Conservation (phyloP, 2,888 invertebrate species). For the Terebella lapidaria region DNA sequence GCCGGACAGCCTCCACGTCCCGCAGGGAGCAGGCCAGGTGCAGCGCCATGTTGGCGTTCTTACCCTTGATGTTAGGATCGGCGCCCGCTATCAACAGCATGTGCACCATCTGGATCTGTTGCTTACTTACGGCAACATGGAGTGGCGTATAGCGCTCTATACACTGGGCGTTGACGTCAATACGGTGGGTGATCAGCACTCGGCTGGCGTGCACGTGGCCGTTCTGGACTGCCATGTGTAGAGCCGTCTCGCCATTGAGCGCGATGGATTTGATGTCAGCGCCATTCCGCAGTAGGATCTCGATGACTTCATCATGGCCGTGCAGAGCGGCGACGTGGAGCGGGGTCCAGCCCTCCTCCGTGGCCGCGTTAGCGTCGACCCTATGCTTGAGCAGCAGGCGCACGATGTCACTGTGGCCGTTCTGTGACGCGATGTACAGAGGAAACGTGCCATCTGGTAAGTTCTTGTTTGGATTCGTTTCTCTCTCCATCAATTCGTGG, state of each 20-base stretch:
- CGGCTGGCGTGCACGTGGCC: constrained; percentile 4
- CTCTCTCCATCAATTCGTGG: neutral
- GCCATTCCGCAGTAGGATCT: constrained; percentile 13
- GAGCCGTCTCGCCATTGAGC: constrained; percentile 11
- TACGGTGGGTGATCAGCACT: constrained; percentile 4
- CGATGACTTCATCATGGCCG: constrained; percentile 12
- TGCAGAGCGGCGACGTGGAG: constrained; percentile 17
- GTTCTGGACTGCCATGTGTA: constrained; percentile 14
- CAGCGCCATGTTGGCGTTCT: constrained; percentile 7
- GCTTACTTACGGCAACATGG: constrained; percentile 3
- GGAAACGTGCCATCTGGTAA: constrained; percentile 6
- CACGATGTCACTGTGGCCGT: constrained; percentile 11
- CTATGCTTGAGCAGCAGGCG: constrained; percentile 8
- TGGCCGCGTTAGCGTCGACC: constrained; percentile 4
- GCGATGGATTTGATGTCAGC: neutral
- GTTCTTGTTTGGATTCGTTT: neutral
- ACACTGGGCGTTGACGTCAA: neutral
- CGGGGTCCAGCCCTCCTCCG: constrained; percentile 12
- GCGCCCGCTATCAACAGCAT: constrained; percentile 4
- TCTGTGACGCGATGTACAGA: constrained; percentile 18
- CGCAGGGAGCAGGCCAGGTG: constrained; percentile 10
- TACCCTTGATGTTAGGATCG: constrained; percentile 1
- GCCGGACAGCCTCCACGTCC: constrained; percentile 1
- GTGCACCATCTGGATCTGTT: neutral
- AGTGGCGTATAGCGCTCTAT: constrained; percentile 6